These are phyloP conservation scores for Mesoligia furuncula DNA, from an alignment of 2,888 invertebrate species.

Conservation along the genomic window DNA sequence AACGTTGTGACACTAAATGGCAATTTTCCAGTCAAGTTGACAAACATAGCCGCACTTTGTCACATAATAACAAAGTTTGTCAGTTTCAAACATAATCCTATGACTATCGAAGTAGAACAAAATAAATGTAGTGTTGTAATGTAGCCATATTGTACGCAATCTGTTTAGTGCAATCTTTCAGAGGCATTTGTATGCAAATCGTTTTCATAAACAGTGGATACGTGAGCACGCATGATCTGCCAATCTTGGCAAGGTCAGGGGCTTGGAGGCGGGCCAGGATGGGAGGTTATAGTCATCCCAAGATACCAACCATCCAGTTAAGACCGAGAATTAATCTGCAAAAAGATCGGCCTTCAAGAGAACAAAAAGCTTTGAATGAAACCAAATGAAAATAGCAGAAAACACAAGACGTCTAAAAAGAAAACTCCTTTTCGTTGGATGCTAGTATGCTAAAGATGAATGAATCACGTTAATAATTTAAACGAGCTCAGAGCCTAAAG, in stretches of 20 bases:
- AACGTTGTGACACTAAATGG: slow-evolving; percentile 71
- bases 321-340: slow-evolving; percentile 69
- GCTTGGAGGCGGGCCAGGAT: slow-evolving; percentile 82
- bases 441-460: slow-evolving; percentile 59
- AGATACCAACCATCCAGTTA: slow-evolving; percentile 73
- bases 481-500: slow-evolving; percentile 55
- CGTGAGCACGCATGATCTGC: slow-evolving; percentile 78
- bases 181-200: slow-evolving; percentile 81
- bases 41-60: slow-evolving; percentile 60
- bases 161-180: slow-evolving; percentile 73
- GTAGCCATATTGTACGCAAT: slow-evolving; percentile 62
- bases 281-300: slow-evolving; percentile 70
- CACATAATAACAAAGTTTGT: slow-evolving; percentile 56
- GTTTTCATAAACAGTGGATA: slow-evolving; percentile 80
- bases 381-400: slow-evolving; percentile 43
- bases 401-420: slow-evolving; percentile 40
- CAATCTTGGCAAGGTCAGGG: slow-evolving; percentile 80
- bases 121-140: slow-evolving; percentile 50
- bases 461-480: slow-evolving; percentile 67
- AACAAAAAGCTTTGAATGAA: slow-evolving; percentile 35
- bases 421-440: slow-evolving; percentile 28
- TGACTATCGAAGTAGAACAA: slow-evolving; percentile 31
- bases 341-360: slow-evolving; percentile 71
- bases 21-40: slow-evolving; percentile 76
- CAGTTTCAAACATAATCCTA: slow-evolving; percentile 36